These are phyloP conservation scores for Thymelicus lineola DNA, from an alignment of 2,888 invertebrate species.

Conservation along the genomic window DNA sequence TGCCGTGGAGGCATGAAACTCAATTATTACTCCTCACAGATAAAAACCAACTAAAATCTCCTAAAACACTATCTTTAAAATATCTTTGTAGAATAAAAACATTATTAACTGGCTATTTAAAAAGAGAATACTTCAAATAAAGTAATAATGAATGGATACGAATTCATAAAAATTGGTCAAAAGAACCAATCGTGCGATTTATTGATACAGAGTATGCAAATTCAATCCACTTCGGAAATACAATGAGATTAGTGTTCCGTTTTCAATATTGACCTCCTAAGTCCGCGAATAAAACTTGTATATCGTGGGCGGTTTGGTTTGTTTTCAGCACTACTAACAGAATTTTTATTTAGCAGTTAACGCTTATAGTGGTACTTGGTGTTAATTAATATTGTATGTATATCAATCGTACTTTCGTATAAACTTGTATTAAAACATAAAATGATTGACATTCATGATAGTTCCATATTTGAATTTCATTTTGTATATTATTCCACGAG, in stretches of 20 bases:
- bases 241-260: constrained; percentile 15
- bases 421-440: no score
- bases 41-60: no score
- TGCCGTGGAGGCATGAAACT: no score
- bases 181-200: constrained; percentile 12
- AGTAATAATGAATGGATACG: background rate
- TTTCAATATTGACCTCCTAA: constrained; percentile 6
- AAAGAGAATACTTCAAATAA: background rate
- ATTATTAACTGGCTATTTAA: no score
- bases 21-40: no score
- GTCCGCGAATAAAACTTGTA: background rate
- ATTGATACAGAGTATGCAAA: constrained; percentile 14
- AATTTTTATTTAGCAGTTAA: background rate
- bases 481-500: no score
- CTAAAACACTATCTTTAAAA: no score
- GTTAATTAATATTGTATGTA: no score
- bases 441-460: no score
- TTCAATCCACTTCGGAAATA: background rate
- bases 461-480: no score
- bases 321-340: background rate
- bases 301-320: background rate
- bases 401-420: no score
- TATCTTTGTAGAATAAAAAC: no score
- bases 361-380: background rate
- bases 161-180: background rate